phyloP scores from a whole-genome alignment of 1,140 invertebrate species.

The Pachypsylla venusta region DNA sequence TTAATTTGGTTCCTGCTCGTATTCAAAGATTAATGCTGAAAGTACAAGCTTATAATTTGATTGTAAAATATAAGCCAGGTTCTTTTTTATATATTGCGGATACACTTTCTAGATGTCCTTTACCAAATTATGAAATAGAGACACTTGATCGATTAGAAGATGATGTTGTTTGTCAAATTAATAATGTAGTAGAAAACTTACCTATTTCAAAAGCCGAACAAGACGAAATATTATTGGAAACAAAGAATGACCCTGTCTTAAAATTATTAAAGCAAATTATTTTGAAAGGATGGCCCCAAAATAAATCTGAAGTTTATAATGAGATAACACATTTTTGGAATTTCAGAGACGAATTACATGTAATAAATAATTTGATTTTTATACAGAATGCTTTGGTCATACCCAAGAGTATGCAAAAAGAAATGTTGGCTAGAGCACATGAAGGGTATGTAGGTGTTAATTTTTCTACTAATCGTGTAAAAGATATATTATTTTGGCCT shows the following conservation, averaged over 20 bases:
- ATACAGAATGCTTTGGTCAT: no score
- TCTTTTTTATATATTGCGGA: constrained; percentile 33
- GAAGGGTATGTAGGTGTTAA: neutral
- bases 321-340: constrained; percentile 24
- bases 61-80: constrained; percentile 29
- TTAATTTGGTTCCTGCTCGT: constrained; percentile 28
- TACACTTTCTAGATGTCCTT: constrained; percentile 28
- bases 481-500: neutral
- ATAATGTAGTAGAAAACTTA: constrained; percentile 16
- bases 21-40: constrained; percentile 30
- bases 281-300: constrained; percentile 23
- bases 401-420: neutral
- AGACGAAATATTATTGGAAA: constrained; percentile 23
- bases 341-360: constrained; percentile 26
- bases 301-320: constrained; percentile 22
- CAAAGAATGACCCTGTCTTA: constrained; percentile 23
- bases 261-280: constrained; percentile 5
- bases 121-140: constrained; percentile 26
- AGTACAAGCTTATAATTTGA: constrained; percentile 26
- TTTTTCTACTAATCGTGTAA: neutral
- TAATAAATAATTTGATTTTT: constrained; percentile 28
- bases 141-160: constrained; percentile 17
- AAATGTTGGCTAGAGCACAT: neutral
- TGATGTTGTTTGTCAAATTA: constrained; percentile 19
- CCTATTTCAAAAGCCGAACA: constrained; percentile 19